These are phyloP conservation scores for Cistogaster globosa DNA, from an alignment of 2,888 invertebrate genomes.

Conservation along the genomic window DNA sequence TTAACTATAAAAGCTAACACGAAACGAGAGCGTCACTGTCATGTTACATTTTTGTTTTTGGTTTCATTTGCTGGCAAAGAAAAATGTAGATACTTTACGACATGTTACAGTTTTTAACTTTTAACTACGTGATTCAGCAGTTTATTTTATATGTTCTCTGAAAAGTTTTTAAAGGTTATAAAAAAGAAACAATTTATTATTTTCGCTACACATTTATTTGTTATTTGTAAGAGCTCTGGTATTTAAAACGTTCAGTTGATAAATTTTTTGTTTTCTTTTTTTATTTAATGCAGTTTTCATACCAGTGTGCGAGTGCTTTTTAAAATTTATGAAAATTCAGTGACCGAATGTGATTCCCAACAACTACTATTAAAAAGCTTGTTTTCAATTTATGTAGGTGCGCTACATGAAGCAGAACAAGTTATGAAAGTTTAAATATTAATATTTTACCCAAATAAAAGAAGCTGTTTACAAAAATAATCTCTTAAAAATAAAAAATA, in stretches of 20 bases:
- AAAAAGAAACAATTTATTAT: neutral
- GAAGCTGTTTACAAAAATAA: too few relatives aligned
- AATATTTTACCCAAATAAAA: too few relatives aligned
- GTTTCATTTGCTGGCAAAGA: constrained; percentile 35
- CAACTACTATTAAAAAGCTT: constrained; percentile 7
- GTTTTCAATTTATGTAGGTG: neutral
- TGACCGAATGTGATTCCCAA: constrained; percentile 61
- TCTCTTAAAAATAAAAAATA: too few relatives aligned
- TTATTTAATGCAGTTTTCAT: neutral
- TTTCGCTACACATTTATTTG: constrained; percentile 33
- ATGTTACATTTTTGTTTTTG: constrained; percentile 43
- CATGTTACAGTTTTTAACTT: constrained; percentile 70
- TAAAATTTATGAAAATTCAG: constrained; percentile 70
- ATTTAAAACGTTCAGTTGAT: constrained; percentile 29
- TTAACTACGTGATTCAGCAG: constrained; percentile 66
- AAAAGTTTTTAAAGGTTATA: neutral
- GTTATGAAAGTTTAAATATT: too few relatives aligned
- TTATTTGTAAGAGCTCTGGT: constrained; percentile 25
- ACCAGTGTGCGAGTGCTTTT: constrained; percentile 35
- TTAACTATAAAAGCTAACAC: too few relatives aligned
- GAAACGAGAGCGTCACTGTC: neutral
- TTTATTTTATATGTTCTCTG: constrained; percentile 50
- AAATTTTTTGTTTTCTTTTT: too few relatives aligned
- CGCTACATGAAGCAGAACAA: constrained; percentile 2
- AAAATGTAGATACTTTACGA: constrained; percentile 66